These are phyloP conservation scores for Neuroterus valhalla DNA, from an alignment of 1,140 invertebrate genomes.

Conservation along the genomic window DNA sequence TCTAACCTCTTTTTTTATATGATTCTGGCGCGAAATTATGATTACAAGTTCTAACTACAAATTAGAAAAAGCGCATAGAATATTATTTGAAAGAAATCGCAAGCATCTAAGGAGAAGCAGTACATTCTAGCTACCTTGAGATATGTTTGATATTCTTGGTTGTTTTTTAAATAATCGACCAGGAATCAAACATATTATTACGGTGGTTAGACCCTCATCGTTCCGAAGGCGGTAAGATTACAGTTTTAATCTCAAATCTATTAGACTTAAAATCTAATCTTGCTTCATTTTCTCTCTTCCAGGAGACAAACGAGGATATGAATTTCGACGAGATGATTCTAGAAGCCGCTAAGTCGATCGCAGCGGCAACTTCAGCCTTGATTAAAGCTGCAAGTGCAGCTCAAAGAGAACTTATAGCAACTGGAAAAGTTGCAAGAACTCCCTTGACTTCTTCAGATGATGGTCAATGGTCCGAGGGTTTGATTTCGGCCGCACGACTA, in stretches of 20 bases:
- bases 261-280: constrained; percentile 3
- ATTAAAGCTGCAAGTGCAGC: constrained; percentile 97
- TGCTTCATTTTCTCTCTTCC: constrained; percentile 49
- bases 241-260: constrained; percentile 12
- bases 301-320: constrained; percentile 94
- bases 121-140: constrained; percentile 80
- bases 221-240: not conserved
- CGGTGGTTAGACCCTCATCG: constrained; percentile 71
- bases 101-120: not conserved
- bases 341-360: constrained; percentile 98
- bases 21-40: too few relatives aligned
- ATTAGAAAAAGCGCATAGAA: not conserved
- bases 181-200: constrained; percentile 99
- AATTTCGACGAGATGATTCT: constrained; percentile 99
- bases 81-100: not conserved
- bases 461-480: constrained; percentile 98
- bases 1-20: too few relatives aligned
- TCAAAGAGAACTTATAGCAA: constrained; percentile 92
- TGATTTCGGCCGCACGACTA: constrained; percentile 95
- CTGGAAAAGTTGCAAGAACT: constrained; percentile 86
- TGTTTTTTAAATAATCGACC: constrained; percentile 91
- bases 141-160: constrained; percentile 99
- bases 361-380: constrained; percentile 95
- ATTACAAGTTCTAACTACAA: too few relatives aligned
- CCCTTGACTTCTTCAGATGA: constrained; percentile 92